phyloP scores from a whole-genome alignment of 2,797 vertebrate genomes.

The Enteromius argenteus region DNA sequence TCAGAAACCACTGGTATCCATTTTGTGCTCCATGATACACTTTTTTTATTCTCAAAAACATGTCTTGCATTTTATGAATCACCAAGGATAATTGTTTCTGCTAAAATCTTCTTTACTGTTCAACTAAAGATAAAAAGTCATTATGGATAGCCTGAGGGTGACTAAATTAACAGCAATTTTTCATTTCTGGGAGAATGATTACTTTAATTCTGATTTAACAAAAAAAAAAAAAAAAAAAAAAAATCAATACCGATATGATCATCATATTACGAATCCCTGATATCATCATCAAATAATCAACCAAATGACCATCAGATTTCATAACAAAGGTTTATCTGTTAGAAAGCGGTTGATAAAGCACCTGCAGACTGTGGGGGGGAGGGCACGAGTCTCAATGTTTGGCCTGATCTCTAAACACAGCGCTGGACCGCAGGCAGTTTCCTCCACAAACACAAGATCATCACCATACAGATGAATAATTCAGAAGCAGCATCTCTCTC shows the following conservation, averaged over 20 bases:
- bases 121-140: background rate
- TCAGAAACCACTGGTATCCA: background rate
- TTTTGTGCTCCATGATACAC: background rate
- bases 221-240: background rate
- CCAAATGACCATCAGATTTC: background rate
- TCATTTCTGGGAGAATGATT: background rate
- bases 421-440: background rate
- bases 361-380: slow-evolving; percentile 18
- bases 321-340: background rate
- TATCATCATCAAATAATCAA: too few relatives aligned
- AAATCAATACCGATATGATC: background rate
- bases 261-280: background rate
- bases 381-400: slow-evolving; percentile 23
- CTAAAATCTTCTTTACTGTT: background rate
- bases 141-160: background rate
- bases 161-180: background rate
- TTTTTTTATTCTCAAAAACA: background rate
- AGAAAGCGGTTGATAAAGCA: background rate
- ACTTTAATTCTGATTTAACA: background rate
- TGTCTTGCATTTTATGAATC: background rate
- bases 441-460: slow-evolving; percentile 27
- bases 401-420: slow-evolving; percentile 46
- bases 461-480: slow-evolving; percentile 76
- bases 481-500: slow-evolving; percentile 70
- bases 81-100: background rate